A percentile compares a stretch with the other conserved stretches of the same genome.
These are phyloP conservation scores for Ictidomys tridecemlineatus DNA, from an alignment of 2,113 vertebrate species.

Conservation along the genomic window DNA sequence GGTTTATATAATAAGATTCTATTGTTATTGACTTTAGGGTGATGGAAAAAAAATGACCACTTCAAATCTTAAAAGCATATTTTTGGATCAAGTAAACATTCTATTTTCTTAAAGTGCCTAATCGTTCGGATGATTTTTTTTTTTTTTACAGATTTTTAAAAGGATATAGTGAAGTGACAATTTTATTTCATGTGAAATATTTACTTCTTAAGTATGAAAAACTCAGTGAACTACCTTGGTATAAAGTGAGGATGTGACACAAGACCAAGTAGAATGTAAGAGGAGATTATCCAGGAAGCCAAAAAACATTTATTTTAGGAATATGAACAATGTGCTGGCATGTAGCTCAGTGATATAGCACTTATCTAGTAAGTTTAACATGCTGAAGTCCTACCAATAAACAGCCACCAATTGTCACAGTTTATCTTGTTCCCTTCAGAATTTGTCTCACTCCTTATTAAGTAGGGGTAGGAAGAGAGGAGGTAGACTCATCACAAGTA, in stretches of 20 bases:
- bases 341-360: no score
- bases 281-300: neutral
- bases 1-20: constrained; percentile 33
- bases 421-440: neutral
- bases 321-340: neutral
- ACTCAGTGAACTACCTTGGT: neutral
- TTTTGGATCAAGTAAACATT: constrained; percentile 23
- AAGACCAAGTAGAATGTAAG: neutral
- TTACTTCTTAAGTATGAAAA: neutral
- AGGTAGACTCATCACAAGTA: no score
- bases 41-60: neutral
- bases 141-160: neutral
- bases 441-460: neutral
- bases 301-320: neutral
- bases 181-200: neutral
- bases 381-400: neutral
- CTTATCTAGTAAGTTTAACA: neutral
- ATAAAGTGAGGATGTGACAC: neutral
- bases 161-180: neutral
- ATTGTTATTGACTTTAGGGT: constrained; percentile 76
- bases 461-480: neutral
- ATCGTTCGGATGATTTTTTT: neutral
- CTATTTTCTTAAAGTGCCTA: constrained; percentile 22
- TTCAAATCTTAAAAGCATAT: constrained; percentile 54
- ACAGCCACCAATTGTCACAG: neutral